Conservation (phyloP, 2,888 invertebrate genomes). For the Crepidodera aurea region DNA sequence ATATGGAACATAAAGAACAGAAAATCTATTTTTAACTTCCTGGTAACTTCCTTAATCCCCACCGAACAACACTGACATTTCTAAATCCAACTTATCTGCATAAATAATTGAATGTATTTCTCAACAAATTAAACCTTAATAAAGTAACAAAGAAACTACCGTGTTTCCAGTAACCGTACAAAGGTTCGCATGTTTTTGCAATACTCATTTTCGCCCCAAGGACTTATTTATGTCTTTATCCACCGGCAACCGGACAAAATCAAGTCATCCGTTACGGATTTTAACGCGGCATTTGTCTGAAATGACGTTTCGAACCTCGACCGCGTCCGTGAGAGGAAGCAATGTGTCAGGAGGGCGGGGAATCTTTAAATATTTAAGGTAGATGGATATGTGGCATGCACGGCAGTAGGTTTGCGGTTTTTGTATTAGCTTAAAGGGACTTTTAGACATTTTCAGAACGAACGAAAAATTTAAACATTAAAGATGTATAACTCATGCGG, state of each 20-base stretch:
- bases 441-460: no score
- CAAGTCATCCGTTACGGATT: conserved; percentile 25
- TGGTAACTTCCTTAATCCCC: no score
- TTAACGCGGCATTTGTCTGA: conserved; percentile 20
- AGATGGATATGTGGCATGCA: conserved; percentile 3
- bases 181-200: conserved; percentile 16
- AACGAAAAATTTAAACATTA: no score
- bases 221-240: conserved; percentile 18
- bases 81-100: no score
- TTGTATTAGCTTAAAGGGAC: no score
- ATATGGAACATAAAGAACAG: no score
- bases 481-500: no score
- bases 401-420: neutral
- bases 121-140: neutral
- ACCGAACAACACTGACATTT: no score
- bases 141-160: conserved; percentile 4
- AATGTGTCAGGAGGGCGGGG: conserved; percentile 18
- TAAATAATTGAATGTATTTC: no score
- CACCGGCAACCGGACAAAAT: conserved; percentile 25
- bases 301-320: conserved; percentile 4
- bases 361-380: conserved; percentile 21
- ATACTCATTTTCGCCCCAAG: conserved; percentile 3
- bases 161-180: neutral
- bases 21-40: no score
- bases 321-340: conserved; percentile 18